phyloP scores from a whole-genome alignment of 2,113 vertebrate genomes.

The Nettapus auritus region DNA sequence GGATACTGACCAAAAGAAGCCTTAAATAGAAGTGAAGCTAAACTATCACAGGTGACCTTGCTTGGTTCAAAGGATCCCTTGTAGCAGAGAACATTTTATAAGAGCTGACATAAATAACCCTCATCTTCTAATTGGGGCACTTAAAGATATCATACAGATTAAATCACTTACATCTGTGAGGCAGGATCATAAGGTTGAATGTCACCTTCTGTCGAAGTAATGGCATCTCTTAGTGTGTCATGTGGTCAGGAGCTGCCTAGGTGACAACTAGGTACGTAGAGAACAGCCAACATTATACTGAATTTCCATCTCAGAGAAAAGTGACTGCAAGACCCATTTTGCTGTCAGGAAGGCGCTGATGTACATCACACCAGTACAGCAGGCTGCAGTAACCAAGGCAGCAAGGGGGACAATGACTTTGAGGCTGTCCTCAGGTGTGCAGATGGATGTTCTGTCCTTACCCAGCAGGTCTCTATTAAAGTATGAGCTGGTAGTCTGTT shows the following conservation, averaged over 20 bases:
- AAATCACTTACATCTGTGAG: not conserved
- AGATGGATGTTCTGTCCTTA: not conserved
- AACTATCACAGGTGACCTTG: not conserved
- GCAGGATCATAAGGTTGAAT: not conserved
- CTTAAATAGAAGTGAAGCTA: not conserved
- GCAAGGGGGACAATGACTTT: not conserved
- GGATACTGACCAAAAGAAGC: not conserved
- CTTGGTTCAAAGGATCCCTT: not conserved
- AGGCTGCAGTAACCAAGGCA: not conserved
- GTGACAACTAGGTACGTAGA: not conserved
- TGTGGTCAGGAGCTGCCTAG: not conserved
- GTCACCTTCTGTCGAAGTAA: not conserved
- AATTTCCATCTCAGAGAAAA: not conserved
- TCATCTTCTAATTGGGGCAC: not conserved
- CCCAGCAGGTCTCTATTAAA: not conserved
- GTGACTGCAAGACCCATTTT: not conserved
- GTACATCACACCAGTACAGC: fast-evolving
- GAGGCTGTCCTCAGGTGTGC: not conserved
- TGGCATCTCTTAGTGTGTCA: fast-evolving
- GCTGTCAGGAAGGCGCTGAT: not conserved
- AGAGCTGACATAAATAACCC: not conserved
- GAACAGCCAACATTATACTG: too few relatives aligned
- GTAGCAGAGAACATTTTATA: not conserved
- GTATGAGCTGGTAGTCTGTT: not conserved
- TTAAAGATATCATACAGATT: not conserved